Conservation (phyloP, 1,140 invertebrate genomes). For the Artemia franciscana region DNA sequence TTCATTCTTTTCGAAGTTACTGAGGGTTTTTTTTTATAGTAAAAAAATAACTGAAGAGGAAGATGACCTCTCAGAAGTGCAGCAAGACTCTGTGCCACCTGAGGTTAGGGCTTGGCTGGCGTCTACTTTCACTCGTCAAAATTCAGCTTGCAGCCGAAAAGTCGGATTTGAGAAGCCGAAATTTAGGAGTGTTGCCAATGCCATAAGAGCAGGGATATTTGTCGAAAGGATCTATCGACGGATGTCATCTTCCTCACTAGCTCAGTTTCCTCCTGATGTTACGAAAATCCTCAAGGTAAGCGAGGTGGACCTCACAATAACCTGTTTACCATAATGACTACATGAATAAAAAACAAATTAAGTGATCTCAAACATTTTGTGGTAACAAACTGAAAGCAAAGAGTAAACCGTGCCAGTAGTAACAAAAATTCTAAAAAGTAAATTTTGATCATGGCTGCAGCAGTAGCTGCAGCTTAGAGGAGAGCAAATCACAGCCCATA, state of each 20-base stretch:
- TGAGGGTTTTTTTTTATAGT: no score
- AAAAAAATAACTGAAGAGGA: constrained; percentile 66
- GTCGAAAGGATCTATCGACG: constrained; percentile 84
- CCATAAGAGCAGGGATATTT: constrained; percentile 87
- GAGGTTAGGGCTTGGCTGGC: constrained; percentile 92
- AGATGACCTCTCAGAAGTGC: constrained; percentile 81
- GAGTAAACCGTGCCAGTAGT: no score
- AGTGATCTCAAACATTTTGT: no score
- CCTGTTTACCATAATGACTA: no score
- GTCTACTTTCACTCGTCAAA: constrained; percentile 86
- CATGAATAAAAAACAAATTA: no score
- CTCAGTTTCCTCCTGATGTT: constrained; percentile 73
- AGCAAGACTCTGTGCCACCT: constrained; percentile 76
- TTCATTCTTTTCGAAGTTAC: no score
- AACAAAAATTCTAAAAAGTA: no score
- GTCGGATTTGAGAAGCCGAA: constrained; percentile 55
- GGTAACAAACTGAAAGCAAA: no score
- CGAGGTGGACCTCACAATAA: no score
- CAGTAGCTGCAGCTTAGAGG: no score
- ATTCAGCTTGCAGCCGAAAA: constrained; percentile 32
- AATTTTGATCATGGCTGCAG: no score
- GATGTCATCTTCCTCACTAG: constrained; percentile 55
- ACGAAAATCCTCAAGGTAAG: constrained; percentile 63
- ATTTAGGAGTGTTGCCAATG: constrained; percentile 88
- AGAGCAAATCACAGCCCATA: no score